Percentiles rank a stretch among this genome's conserved stretches.
Evolutionary conservation across 2,113 vertebrate genomes (phyloP).

Genomic region (Heterocephalus glaber): DNA sequence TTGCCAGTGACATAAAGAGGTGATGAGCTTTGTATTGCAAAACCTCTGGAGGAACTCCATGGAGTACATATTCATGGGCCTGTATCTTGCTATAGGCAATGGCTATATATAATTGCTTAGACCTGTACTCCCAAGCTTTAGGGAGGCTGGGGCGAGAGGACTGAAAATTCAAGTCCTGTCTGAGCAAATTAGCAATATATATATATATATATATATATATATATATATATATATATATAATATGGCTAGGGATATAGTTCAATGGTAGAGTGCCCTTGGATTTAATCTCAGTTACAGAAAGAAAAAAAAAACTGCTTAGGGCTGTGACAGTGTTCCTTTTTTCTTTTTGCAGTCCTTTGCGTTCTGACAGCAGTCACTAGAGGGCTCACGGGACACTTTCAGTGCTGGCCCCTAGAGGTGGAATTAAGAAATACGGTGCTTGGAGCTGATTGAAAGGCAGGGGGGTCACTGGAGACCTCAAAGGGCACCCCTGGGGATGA

Average conservation of each 20-base stretch:
- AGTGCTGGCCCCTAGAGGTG: conserved; percentile 33
- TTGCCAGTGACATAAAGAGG: neutral
- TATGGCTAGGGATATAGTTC: neutral
- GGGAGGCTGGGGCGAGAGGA: neutral
- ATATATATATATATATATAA: too few species aligned
- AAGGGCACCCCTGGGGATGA: neutral
- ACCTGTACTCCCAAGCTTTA: neutral
- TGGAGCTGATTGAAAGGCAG: neutral
- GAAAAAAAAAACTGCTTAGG: neutral
- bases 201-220: too few species aligned
- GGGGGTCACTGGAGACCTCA: neutral
- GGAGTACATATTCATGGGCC: neutral
- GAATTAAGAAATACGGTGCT: neutral
- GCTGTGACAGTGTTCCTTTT: neutral
- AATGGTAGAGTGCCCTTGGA: neutral
- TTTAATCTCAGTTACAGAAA: neutral
- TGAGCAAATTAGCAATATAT: neutral
- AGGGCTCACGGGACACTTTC: conserved; percentile 20
- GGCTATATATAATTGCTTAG: neutral
- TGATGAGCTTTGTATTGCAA: neutral
- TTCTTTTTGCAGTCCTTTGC: neutral
- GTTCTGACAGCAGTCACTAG: conserved; percentile 47
- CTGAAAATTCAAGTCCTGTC: neutral
- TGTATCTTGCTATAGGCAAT: neutral
- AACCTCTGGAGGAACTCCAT: neutral